phyloP scores from a whole-genome alignment of 2,888 invertebrate genomes.

The Barypeithes pellucidus region DNA sequence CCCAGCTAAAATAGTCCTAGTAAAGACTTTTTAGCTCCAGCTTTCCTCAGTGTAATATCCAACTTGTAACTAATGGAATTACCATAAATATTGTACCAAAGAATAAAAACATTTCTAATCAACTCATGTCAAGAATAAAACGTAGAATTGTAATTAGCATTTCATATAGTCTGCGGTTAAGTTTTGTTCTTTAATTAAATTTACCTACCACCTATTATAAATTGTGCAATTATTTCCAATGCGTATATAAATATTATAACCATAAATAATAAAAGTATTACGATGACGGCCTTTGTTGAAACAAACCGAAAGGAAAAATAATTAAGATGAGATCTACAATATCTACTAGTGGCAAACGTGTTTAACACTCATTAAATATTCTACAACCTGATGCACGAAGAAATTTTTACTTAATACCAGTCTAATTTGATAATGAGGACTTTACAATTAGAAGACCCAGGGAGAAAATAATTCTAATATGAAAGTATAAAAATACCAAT shows the following conservation, averaged over 20 bases:
- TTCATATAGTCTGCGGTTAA: neutral
- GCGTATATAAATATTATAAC: neutral
- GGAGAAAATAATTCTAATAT: too few relatives aligned
- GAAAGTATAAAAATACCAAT: too few relatives aligned
- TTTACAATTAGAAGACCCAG: too few relatives aligned
- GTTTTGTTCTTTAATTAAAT: constrained; percentile 27
- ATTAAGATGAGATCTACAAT: too few relatives aligned
- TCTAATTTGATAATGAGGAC: too few relatives aligned
- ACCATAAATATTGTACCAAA: constrained; percentile 24
- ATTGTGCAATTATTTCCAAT: constrained; percentile 15
- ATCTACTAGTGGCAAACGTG: too few relatives aligned
- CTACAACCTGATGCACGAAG: too few relatives aligned
- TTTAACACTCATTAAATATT: too few relatives aligned
- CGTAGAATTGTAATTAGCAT: constrained; percentile 13
- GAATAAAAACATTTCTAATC: constrained; percentile 26
- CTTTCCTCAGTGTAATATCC: constrained; percentile 10
- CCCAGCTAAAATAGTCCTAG: too few relatives aligned
- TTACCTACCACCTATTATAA: constrained; percentile 17
- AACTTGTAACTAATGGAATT: constrained; percentile 10
- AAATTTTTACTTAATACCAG: too few relatives aligned
- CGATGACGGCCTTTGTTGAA: neutral
- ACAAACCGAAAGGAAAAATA: constrained; percentile 5
- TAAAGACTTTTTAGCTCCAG: too few relatives aligned
- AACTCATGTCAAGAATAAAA: constrained; percentile 20
- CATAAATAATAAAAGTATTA: constrained; percentile 1